Evolutionary conservation across 30 jellyfish, hydroid and myxozoan genomes (phyloP).

Genomic region (Chrysaora quinquecirrha): DNA sequence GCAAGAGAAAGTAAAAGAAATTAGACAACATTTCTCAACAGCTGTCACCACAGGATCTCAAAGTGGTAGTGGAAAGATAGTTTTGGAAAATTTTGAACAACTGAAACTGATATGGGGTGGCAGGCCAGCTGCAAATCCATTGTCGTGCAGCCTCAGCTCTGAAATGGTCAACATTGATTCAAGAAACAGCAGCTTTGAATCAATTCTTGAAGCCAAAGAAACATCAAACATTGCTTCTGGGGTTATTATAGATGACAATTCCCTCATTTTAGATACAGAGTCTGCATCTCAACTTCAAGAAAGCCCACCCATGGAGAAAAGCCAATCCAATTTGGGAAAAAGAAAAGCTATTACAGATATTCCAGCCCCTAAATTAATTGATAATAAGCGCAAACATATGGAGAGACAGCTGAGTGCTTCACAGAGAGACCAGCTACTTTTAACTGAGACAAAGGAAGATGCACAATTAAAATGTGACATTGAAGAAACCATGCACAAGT

Average conservation of each 20-base stretch:
- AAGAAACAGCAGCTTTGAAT: slow-evolving; percentile 2
- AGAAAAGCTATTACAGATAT: slow-evolving; percentile 5
- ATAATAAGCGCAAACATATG: slow-evolving; percentile 63
- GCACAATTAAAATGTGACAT: slow-evolving; percentile 63
- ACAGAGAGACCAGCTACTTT: slow-evolving; percentile 52
- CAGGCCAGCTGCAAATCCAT: slow-evolving; percentile 30
- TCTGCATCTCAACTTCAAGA: background rate
- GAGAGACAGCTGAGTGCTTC: slow-evolving; percentile 62
- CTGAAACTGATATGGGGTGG: slow-evolving; percentile 46
- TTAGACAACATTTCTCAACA: slow-evolving; percentile 41
- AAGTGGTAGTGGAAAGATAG: slow-evolving; percentile 57
- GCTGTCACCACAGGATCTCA: slow-evolving; percentile 69
- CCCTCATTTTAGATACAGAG: background rate
- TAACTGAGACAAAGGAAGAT: slow-evolving; percentile 57
- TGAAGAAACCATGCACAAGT: slow-evolving; percentile 62
- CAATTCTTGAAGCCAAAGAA: slow-evolving; percentile 4
- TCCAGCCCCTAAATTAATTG: slow-evolving; percentile 36
- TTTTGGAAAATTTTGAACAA: slow-evolving; percentile 28
- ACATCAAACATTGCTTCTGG: background rate
- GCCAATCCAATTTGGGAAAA: slow-evolving; percentile 2
- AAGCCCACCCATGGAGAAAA: background rate
- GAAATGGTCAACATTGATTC: slow-evolving; percentile 14
- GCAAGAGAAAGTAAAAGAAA: slow-evolving; percentile 71
- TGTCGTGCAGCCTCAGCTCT: slow-evolving; percentile 23
- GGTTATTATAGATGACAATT: no score